phyloP scores from a whole-genome alignment of 2,888 invertebrate genomes.

The Agrenia bidenticulata region DNA sequence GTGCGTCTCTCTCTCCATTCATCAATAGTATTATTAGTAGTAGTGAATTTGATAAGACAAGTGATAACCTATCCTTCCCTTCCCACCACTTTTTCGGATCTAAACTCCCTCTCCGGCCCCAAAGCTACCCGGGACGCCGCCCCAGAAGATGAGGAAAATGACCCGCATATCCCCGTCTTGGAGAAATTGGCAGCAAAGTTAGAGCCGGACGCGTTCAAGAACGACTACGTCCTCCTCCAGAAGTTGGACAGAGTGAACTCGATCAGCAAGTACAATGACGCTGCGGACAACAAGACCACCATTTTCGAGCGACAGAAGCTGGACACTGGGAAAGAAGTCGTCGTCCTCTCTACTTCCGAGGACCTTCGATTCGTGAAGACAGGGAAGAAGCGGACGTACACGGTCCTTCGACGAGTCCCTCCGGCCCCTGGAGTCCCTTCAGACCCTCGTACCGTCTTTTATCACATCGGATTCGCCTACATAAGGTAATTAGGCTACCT shows the following conservation, averaged over 20 bases:
- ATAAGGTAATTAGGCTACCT: not conserved
- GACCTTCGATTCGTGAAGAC: not conserved
- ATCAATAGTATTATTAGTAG: no score
- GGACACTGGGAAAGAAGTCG: not conserved
- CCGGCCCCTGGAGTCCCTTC: not conserved
- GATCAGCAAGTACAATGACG: slow-evolving; percentile 1
- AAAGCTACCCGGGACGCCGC: no score
- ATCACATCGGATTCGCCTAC: not conserved
- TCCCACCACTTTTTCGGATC: no score
- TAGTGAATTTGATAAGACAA: no score
- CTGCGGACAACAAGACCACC: slow-evolving; percentile 11
- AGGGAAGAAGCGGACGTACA: slow-evolving; percentile 2
- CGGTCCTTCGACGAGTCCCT: not conserved
- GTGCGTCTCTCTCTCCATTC: no score
- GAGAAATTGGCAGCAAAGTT: not conserved
- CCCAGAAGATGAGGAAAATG: not conserved
- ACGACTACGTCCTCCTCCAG: not conserved
- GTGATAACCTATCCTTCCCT: no score
- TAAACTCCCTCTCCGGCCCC: no score
- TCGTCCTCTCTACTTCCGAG: not conserved
- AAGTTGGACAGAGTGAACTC: not conserved
- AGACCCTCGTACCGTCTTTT: not conserved
- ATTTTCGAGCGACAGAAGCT: slow-evolving; percentile 12
- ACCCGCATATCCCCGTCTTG: slow-evolving; percentile 1
- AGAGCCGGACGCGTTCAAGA: not conserved